phyloP scores from a whole-genome alignment of 2,113 vertebrate species.

The Larimichthys polyactis region DNA sequence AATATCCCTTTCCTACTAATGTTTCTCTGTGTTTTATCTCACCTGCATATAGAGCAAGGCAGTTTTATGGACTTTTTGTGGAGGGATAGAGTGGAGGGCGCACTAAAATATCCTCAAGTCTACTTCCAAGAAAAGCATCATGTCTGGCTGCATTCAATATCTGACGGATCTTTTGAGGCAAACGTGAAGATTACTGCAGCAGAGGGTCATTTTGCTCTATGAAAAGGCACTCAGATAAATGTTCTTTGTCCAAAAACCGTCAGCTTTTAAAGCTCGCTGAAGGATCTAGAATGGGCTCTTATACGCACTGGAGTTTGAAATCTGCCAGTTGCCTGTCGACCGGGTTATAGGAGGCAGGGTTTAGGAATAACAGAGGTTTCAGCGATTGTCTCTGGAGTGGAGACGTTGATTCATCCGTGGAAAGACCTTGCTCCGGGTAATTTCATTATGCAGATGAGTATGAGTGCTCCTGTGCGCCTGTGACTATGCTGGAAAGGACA shows the following conservation, averaged over 20 bases:
- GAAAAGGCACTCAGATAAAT: conserved; percentile 10
- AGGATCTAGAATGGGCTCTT: not conserved
- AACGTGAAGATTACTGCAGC: conserved; percentile 19
- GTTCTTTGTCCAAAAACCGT: conserved; percentile 7
- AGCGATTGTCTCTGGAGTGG: conserved; percentile 37
- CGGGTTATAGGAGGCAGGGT: conserved; percentile 41
- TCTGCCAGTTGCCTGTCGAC: conserved; percentile 13
- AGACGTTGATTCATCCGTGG: conserved; percentile 65
- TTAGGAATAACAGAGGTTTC: conserved; percentile 57
- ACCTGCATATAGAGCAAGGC: not conserved
- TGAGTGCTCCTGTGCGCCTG: conserved; percentile 30
- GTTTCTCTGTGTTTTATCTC: not conserved
- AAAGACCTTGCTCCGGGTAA: conserved; percentile 62
- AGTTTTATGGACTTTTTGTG: conserved; percentile 14
- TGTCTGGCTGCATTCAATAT: conserved; percentile 22
- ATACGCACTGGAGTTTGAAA: not conserved
- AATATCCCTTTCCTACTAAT: not conserved
- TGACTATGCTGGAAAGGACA: conserved; percentile 46
- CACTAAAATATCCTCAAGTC: not conserved
- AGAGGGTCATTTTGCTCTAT: conserved; percentile 25
- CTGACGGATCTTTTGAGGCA: conserved; percentile 24
- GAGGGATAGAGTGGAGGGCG: conserved; percentile 7
- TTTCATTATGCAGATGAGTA: conserved; percentile 74
- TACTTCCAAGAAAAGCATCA: conserved; percentile 36
- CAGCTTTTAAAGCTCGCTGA: conserved; percentile 7